Evolutionary conservation across 2,797 vertebrate genomes (phyloP), one percentile per base, ranked within the genome.

Genomic region (Thripadectes ignobilis): DNA sequence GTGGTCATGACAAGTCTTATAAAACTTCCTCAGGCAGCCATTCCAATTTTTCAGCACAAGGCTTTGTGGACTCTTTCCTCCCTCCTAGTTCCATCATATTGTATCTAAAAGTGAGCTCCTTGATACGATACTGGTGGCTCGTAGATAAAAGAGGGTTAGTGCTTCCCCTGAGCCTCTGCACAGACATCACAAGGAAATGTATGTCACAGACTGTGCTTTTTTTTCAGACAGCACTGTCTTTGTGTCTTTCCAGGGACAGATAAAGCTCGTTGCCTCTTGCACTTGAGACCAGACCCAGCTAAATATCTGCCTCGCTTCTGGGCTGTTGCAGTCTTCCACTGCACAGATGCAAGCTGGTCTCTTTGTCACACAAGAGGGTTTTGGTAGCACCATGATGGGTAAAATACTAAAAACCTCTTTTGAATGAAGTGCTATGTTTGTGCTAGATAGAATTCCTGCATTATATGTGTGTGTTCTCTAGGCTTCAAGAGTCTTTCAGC

Each of bases 231-330:
- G 23, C 29, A 49, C 9, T 69, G 32, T 48, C 72, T 81, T 63
- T 61, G 17, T 82, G 66, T 69, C 76, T 61, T 92, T 59, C 63
- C 27, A 62, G 43, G 38, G 21, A 84, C 63, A 77, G 86, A 71
- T 81, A 63, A 87, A 93, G 14, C 46, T 68, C 49, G 30, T 34
- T 76, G 39, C 61, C 39, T 79, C 32, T 62, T 51, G 29, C 21
- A 43, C 38, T 79, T 6, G 3, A 88, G 73, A 26, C 23, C 49
- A 91, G 67, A 83, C 29, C 46, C 19, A 27, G 61, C 54, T 81
- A 81, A 66, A 74, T 49, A 46, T 82, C 77, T 72, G n/a, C 29
- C 52, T 90, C 95, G 26, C 26, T 89, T 75, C 66, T 73, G 65
- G 30, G 24, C 51, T 77, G 29, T 22, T 49, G 41, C 61, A 87